Conservation (phyloP, 2,888 invertebrate genomes). For the Escarpia spicata region DNA sequence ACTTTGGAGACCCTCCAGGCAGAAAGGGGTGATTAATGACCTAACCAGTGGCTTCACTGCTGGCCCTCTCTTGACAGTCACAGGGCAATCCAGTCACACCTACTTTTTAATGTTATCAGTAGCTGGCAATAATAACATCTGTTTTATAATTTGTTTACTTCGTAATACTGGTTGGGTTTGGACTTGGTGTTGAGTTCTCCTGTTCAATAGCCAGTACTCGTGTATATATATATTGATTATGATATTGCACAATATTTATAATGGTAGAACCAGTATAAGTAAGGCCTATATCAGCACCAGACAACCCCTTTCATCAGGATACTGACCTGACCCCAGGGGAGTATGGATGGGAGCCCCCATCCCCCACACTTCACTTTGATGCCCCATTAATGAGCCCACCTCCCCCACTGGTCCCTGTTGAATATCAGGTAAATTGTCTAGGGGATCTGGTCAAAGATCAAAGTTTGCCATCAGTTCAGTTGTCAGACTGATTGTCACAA, state of each 20-base stretch:
- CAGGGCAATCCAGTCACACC: not conserved
- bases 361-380: not conserved
- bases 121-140: not conserved
- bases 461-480: not conserved
- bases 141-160: not conserved
- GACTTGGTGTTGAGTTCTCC: not conserved
- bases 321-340: constrained; percentile 11
- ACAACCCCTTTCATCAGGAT: not conserved
- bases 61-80: not conserved
- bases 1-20: not conserved
- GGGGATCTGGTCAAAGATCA: constrained; percentile 10
- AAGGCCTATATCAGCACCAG: not conserved
- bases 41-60: not conserved
- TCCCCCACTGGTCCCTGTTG: not conserved
- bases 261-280: not conserved
- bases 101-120: not conserved
- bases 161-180: not conserved
- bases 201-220: no score
- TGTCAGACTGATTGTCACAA: not conserved
- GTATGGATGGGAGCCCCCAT: not conserved
- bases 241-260: not conserved
- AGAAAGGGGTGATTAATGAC: not conserved
- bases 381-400: not conserved
- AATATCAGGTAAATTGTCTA: not conserved
- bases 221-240: no score